Evolutionary conservation across 2,113 vertebrate species (phyloP), one percentile per base, ranked within the genome.

Genomic region (Xiphophorus maculatus): DNA sequence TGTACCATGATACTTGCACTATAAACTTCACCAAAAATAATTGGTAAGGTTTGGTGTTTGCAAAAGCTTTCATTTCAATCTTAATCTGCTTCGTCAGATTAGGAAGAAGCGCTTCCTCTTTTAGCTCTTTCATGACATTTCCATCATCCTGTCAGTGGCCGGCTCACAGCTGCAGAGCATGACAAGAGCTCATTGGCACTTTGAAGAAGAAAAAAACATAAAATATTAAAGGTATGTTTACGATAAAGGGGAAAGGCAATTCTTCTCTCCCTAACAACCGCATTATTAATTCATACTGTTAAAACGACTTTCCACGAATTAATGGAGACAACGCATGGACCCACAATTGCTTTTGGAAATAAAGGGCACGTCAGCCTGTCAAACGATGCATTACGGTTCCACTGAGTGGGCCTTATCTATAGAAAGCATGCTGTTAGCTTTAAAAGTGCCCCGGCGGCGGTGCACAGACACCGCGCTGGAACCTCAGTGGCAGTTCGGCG

Each of bases 241-340:
- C 93, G 94, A 94, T 95, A 95, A 94, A 94, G 93, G 92, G 91
- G 90, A 81, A 92, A 89, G 91, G 91, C 90, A 87, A 85, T 91
- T 92, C 88, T 92, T 92, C 88, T 90, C 90, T 90, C 84, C 88
- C 91, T 78, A 82, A 81, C 92, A 90, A 86, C 92, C 90, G 32
- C 94, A 95, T 95, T 95, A 95, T 94, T 95, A 94, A 95, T 95
- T 95, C 93, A 95, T 95, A 92, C 91, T 90, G 94, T 95, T 95
- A 95, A 95, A 95, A 94, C 93, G 92, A 94, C 94, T 95, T 95
- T 95, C 92, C 93, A 91, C 88, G 86, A 93, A 94, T 95, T 95
- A 95, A 95, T 94, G 94, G 93, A 93, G 91, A 90, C 90, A 80
- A 90, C 84, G 84, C 87, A 76, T 84, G 90, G 87, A 79, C 90